phyloP scores from a whole-genome alignment of 2,113 vertebrate genomes.

The Perca fluviatilis region DNA sequence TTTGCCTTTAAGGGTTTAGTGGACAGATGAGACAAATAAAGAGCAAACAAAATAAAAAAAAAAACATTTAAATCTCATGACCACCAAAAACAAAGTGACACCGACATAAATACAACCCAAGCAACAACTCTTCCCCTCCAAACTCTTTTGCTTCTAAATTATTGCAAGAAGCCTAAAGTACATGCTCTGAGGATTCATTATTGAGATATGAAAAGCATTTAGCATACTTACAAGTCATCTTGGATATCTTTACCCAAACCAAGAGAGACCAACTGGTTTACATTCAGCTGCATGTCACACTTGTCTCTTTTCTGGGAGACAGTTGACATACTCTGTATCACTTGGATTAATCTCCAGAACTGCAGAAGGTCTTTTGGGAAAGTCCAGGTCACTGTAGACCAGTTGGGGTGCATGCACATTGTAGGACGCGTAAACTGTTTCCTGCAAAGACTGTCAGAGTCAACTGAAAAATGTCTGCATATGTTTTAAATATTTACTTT shows the following conservation, averaged over 20 bases:
- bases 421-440: not conserved
- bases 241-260: slow-evolving; percentile 3
- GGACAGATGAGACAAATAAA: not conserved
- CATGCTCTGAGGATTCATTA: not conserved
- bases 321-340: slow-evolving; percentile 65
- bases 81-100: slow-evolving; percentile 12
- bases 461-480: not conserved
- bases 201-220: not conserved
- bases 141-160: not conserved
- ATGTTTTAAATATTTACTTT: not conserved
- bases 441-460: slow-evolving; percentile 43
- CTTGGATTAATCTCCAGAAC: slow-evolving; percentile 3
- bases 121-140: not conserved
- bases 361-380: slow-evolving; percentile 57
- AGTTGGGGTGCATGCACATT: slow-evolving; percentile 6
- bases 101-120: not conserved
- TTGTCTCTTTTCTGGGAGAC: slow-evolving; percentile 24
- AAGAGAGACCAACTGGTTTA: not conserved
- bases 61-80: not conserved
- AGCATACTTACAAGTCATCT: not conserved
- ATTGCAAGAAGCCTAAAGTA: not conserved
- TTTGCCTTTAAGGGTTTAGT: not conserved
- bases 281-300: not conserved
- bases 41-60: not conserved
- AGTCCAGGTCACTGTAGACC: slow-evolving; percentile 75